Conservation (phyloP, 2,888 invertebrate genomes). For the Hirtodrosophila confusa region DNA sequence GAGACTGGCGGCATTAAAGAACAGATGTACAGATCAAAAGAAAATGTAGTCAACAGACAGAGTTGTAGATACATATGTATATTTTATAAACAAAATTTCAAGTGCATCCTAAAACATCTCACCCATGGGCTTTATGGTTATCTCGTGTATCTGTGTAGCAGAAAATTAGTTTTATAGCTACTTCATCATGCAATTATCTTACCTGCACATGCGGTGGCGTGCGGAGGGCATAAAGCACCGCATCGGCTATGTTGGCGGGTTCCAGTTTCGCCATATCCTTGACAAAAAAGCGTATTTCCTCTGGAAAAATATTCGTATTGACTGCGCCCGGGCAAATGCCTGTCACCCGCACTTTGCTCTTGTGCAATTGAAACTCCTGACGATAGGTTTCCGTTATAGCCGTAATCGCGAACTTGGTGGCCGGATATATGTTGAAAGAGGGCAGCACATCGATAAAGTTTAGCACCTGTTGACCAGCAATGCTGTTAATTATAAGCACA, state of each 20-base stretch:
- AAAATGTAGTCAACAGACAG: constrained; percentile 14
- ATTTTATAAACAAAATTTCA: constrained; percentile 22
- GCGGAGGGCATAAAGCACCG: constrained; percentile 80
- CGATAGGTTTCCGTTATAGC: constrained; percentile 83
- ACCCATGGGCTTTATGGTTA: constrained; percentile 82
- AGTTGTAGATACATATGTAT: constrained; percentile 5
- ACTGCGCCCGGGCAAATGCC: constrained; percentile 83
- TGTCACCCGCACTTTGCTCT: constrained; percentile 80
- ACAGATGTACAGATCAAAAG: neutral
- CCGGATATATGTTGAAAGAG: constrained; percentile 83
- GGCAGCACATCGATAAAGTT: constrained; percentile 82
- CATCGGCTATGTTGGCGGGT: constrained; percentile 82
- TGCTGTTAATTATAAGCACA: constrained; percentile 85
- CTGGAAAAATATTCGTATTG: constrained; percentile 82
- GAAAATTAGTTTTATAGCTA: neutral
- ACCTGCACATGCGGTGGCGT: constrained; percentile 83
- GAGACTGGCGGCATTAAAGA: constrained; percentile 36
- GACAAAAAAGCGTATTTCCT: constrained; percentile 81
- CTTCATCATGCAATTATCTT: neutral
- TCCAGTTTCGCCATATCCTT: constrained; percentile 81
- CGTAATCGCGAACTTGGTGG: constrained; percentile 83
- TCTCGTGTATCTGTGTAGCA: constrained; percentile 78
- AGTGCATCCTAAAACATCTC: constrained; percentile 75
- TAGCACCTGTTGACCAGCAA: constrained; percentile 82
- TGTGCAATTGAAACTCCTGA: constrained; percentile 82